A percentile compares a stretch with the other conserved stretches of the same genome.
phyloP scores from a whole-genome alignment of 2,888 invertebrate species.

The Lottia gigantea region DNA sequence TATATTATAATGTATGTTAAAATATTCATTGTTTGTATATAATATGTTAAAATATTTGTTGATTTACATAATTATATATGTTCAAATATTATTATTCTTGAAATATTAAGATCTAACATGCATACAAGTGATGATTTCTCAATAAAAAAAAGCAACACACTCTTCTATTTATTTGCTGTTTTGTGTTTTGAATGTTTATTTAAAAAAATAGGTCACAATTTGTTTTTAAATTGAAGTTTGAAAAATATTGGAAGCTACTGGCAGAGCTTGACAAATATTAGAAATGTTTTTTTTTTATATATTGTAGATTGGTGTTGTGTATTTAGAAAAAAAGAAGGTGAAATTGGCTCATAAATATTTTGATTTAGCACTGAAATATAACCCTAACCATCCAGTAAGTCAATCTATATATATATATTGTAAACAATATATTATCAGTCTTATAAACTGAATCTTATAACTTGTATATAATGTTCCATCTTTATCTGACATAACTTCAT shows the following conservation, averaged over 20 bases:
- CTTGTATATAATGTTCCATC: too few species aligned
- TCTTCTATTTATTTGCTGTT: conserved; percentile 17
- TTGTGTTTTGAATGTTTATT: too few species aligned
- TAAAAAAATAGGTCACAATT: too few species aligned
- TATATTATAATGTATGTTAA: conserved; percentile 67
- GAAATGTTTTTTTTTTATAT: not conserved
- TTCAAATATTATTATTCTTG: not conserved
- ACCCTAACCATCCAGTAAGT: conserved; percentile 86
- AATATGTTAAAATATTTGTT: too few species aligned
- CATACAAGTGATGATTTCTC: not conserved
- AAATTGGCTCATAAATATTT: conserved; percentile 90
- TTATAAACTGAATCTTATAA: not conserved
- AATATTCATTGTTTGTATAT: too few species aligned
- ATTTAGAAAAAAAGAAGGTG: conserved; percentile 90
- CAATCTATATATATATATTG: not conserved
- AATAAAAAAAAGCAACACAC: too few species aligned
- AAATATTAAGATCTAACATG: too few species aligned
- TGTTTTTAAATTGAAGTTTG: too few species aligned
- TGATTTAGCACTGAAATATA: conserved; percentile 90
- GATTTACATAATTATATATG: not conserved
- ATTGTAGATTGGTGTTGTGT: conserved; percentile 86
- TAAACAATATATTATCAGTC: not conserved
- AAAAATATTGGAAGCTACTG: too few species aligned
- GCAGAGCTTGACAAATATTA: too few species aligned
- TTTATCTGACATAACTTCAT: too few species aligned